A percentile compares a stretch with the other conserved stretches of the same genome.
Conservation (phyloP, 1,140 invertebrate species). For the Drosophila ogumai region DNA sequence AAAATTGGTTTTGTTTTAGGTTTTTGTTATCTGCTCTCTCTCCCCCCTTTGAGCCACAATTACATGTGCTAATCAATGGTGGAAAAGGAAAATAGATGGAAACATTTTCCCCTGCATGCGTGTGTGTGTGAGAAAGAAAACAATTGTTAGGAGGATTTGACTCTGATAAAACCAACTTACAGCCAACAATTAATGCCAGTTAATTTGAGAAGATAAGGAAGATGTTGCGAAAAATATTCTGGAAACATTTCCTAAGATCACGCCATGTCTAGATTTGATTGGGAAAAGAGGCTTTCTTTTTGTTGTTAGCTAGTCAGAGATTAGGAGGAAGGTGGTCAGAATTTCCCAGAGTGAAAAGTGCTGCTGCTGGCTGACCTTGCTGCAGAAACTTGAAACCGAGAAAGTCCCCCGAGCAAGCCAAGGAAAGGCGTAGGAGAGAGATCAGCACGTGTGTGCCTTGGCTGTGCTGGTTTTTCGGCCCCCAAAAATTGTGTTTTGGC, state of each 20-base stretch:
- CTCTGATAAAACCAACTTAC: slow-evolving; percentile 25
- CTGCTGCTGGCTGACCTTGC: slow-evolving; percentile 38
- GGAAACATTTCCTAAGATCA: slow-evolving; percentile 12
- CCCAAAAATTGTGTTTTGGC: slow-evolving; percentile 45
- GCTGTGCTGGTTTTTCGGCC: slow-evolving; percentile 26
- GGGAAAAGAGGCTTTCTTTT: slow-evolving; percentile 30
- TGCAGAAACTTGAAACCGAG: slow-evolving; percentile 10
- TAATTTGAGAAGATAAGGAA: slow-evolving; percentile 22
- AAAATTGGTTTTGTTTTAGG: slow-evolving; percentile 48
- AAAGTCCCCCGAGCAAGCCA: slow-evolving; percentile 21
- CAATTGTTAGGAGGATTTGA: slow-evolving; percentile 34
- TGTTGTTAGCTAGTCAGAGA: slow-evolving; percentile 37
- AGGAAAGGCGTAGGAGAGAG: slow-evolving; percentile 34
- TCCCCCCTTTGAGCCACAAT: slow-evolving; percentile 34
- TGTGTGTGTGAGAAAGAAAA: slow-evolving; percentile 22
- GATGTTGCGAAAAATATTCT: slow-evolving; percentile 4
- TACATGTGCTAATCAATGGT: slow-evolving; percentile 62
- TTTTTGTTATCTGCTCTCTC: slow-evolving; percentile 20
- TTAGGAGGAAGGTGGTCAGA: slow-evolving; percentile 20
- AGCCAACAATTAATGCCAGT: slow-evolving; percentile 29
- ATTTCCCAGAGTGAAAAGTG: slow-evolving; percentile 39
- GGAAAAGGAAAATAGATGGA: slow-evolving; percentile 19
- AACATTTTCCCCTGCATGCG: background rate
- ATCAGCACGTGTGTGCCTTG: slow-evolving; percentile 61
- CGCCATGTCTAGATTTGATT: slow-evolving; percentile 40